phyloP scores from a whole-genome alignment of 2,797 vertebrate species.

The Sorex maritimensis region DNA sequence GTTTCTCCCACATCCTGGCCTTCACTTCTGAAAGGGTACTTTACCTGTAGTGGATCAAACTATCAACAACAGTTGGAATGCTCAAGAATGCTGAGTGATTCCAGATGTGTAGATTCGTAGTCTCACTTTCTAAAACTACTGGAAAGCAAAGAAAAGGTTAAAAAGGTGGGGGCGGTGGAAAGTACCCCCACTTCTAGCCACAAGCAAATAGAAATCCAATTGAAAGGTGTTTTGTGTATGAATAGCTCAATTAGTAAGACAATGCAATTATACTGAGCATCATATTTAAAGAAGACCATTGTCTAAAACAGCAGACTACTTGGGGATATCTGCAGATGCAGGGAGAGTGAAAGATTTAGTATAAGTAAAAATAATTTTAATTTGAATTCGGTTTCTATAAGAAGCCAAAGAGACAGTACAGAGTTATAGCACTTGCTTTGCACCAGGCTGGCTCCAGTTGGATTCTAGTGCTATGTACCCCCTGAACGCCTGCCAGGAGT shows the following conservation, averaged over 20 bases:
- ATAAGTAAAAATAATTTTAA: not conserved
- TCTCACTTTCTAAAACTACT: not conserved
- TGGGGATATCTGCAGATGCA: not conserved
- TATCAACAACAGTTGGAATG: not conserved
- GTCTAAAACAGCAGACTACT: not conserved
- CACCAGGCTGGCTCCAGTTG: too few species aligned
- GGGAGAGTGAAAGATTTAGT: not conserved
- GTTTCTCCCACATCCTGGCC: not conserved
- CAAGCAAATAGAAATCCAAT: conserved; percentile 53
- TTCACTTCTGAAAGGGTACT: conserved; percentile 34
- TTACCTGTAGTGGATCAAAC: conserved; percentile 40
- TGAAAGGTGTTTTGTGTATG: not conserved
- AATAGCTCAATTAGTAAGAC: conserved; percentile 6
- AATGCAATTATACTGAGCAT: not conserved
- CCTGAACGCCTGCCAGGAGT: too few species aligned
- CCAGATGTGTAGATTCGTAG: not conserved
- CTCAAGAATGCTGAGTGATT: conserved; percentile 17
- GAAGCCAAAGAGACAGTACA: too few species aligned
- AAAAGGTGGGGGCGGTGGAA: not conserved
- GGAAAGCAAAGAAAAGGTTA: conserved; percentile 34
- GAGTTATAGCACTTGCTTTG: too few species aligned
- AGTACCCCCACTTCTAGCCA: not conserved
- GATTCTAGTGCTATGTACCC: too few species aligned
- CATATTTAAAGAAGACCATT: not conserved
- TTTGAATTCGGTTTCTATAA: too few species aligned